phyloP scores from a whole-genome alignment of 2,113 vertebrate genomes.

The Callospermophilus lateralis region DNA sequence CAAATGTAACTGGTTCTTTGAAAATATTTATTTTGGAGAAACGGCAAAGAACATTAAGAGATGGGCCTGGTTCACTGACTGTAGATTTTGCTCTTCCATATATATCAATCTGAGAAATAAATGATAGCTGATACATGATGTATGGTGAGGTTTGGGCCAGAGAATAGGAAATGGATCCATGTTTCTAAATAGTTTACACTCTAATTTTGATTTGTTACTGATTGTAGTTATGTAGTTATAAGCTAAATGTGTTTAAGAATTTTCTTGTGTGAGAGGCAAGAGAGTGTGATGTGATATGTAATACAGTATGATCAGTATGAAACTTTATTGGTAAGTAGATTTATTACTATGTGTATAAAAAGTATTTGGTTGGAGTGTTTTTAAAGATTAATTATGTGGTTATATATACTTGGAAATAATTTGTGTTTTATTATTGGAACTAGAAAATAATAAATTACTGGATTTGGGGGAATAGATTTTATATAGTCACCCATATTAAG shows the following conservation, averaged over 20 bases:
- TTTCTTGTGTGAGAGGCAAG: slow-evolving; percentile 9
- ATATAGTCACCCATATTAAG: neutral
- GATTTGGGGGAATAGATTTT: neutral
- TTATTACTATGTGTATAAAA: slow-evolving; percentile 65
- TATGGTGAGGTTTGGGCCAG: neutral
- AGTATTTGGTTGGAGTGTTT: slow-evolving; percentile 58
- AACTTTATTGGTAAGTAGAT: slow-evolving; percentile 66
- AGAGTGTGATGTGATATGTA: neutral
- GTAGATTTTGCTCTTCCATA: neutral
- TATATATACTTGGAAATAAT: slow-evolving; percentile 39
- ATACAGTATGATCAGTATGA: neutral
- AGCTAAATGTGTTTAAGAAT: slow-evolving; percentile 3
- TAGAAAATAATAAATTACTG: slow-evolving; percentile 27
- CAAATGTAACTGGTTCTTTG: neutral
- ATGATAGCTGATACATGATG: neutral
- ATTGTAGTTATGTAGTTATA: neutral
- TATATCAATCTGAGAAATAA: neutral
- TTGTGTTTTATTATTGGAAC: slow-evolving; percentile 51
- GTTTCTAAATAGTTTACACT: neutral
- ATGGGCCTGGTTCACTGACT: neutral
- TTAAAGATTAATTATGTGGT: slow-evolving; percentile 46
- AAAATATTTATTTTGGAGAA: slow-evolving; percentile 50
- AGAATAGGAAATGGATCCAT: neutral
- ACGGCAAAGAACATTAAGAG: slow-evolving; percentile 18
- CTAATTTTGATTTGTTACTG: neutral